Conservation (phyloP, 1,140 invertebrate species). For the Drosophila asahinai region DNA sequence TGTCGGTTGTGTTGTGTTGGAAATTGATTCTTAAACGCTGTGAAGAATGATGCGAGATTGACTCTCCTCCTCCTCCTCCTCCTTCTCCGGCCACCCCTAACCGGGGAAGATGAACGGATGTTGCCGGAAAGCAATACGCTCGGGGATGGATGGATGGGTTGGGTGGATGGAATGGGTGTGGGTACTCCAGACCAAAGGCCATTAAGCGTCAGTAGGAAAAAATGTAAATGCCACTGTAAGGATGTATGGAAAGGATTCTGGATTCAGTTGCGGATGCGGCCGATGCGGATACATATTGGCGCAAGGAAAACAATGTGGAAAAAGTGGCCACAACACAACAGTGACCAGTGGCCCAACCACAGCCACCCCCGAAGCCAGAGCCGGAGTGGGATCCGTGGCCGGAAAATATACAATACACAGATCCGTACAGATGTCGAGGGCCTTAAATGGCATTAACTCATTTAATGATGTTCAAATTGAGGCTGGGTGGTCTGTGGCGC, state of each 20-base stretch:
- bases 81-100: conserved; percentile 2
- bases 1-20: conserved; percentile 67
- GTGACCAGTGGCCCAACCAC: conserved; percentile 28
- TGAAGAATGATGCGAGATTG: conserved; percentile 76
- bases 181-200: conserved; percentile 20
- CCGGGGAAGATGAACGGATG: conserved; percentile 31
- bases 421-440: conserved; percentile 70
- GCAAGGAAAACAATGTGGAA: conserved; percentile 44
- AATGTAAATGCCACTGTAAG: conserved; percentile 65
- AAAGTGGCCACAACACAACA: conserved; percentile 51
- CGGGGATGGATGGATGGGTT: conserved; percentile 8
- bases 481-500: conserved; percentile 50
- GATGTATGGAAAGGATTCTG: conserved; percentile 41
- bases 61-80: conserved; percentile 36
- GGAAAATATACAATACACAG: conserved; percentile 12
- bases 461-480: conserved; percentile 79
- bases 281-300: conserved; percentile 23
- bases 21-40: conserved; percentile 80
- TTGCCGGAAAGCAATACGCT: conserved; percentile 43
- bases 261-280: conserved; percentile 15
- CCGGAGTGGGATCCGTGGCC: neutral
- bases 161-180: neutral
- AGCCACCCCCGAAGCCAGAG: conserved; percentile 3
- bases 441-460: conserved; percentile 80
- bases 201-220: conserved; percentile 62